These are phyloP conservation scores for Cyclophora punctaria DNA, from an alignment of 2,888 invertebrate genomes.

Conservation along the genomic window DNA sequence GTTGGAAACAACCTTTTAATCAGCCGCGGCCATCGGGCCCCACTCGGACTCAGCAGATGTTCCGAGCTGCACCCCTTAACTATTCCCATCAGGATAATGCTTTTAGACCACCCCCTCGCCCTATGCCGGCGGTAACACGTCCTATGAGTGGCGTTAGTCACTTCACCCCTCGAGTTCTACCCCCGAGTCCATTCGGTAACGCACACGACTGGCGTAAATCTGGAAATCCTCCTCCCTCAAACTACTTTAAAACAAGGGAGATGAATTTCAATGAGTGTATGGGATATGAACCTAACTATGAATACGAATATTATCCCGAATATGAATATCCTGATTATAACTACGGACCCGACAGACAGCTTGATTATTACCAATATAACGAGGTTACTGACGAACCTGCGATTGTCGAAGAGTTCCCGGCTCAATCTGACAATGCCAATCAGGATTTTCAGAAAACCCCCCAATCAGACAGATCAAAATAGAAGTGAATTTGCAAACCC, in stretches of 20 bases:
- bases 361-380: too few relatives aligned
- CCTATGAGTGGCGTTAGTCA: constrained; percentile 6
- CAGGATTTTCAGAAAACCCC: too few relatives aligned
- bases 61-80: background rate
- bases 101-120: background rate
- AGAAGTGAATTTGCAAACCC: too few relatives aligned
- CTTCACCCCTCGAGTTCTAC: constrained; percentile 4
- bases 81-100: background rate
- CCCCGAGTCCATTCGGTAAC: background rate
- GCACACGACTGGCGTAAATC: constrained; percentile 11
- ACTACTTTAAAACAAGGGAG: constrained; percentile 2
- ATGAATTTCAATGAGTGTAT: constrained; percentile 14
- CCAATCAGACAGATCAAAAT: too few relatives aligned
- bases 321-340: too few relatives aligned
- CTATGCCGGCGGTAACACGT: background rate
- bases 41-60: background rate
- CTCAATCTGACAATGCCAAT: too few relatives aligned
- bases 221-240: constrained; percentile 14
- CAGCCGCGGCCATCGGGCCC: background rate
- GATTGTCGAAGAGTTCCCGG: too few relatives aligned
- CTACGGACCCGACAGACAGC: too few relatives aligned
- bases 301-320: too few relatives aligned
- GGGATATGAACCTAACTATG: background rate
- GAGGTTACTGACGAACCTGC: too few relatives aligned
- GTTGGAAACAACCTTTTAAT: background rate